Percentiles rank a stretch among this genome's conserved stretches.
Conservation (phyloP, 2,797 vertebrate genomes). For the Sebastes vulpes region DNA sequence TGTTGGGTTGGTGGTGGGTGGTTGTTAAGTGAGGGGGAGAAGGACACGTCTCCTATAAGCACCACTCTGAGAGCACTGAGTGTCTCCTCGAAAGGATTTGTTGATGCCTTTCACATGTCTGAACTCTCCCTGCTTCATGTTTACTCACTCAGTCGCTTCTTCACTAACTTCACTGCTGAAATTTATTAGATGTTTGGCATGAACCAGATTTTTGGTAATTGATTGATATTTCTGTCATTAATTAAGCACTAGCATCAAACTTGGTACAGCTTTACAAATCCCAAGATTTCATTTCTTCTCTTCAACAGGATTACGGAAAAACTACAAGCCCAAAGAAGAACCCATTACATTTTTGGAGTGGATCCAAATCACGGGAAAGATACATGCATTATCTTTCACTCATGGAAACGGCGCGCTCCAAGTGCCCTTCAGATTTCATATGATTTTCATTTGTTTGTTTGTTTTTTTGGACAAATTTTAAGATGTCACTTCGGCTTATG, state of each 20-base stretch:
- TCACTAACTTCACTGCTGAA: not conserved
- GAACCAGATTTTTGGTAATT: not conserved
- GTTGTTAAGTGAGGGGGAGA: constrained; percentile 2
- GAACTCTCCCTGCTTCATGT: not conserved
- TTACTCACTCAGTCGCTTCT: not conserved
- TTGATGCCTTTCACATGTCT: constrained; percentile 17
- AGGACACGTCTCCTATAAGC: constrained; percentile 16
- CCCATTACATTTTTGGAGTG: not conserved
- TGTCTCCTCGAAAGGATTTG: constrained; percentile 33
- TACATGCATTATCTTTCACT: not conserved
- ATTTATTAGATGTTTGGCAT: not conserved
- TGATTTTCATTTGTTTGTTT: not conserved
- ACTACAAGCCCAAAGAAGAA: no score
- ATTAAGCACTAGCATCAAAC: not conserved
- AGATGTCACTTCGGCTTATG: not conserved
- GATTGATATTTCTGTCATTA: not conserved
- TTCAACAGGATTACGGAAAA: not conserved
- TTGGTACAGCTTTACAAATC: not conserved
- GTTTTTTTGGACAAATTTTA: not conserved
- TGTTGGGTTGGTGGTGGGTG: not conserved
- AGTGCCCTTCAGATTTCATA: not conserved
- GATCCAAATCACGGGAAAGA: not conserved
- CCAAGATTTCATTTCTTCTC: no score
- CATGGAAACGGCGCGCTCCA: accelerated
- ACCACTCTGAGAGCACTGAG: constrained; percentile 29